Evolutionary conservation across 2,888 invertebrate species (phyloP).

Genomic region (Cephus sareptanus): DNA sequence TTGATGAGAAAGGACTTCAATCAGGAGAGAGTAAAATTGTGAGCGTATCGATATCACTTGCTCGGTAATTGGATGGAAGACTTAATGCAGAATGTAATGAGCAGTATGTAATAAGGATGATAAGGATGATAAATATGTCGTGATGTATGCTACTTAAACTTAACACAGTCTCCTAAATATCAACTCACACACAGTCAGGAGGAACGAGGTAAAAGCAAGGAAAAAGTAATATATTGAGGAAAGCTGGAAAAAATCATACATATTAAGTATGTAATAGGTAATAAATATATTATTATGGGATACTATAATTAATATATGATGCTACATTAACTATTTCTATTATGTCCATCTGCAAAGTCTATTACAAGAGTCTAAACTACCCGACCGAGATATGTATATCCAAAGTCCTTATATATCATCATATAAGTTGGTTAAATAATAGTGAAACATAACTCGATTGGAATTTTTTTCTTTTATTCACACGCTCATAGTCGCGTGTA

Average conservation of each 20-base stretch:
- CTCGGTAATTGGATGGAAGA: not conserved
- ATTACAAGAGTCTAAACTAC: constrained; percentile 63
- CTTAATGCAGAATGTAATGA: not conserved
- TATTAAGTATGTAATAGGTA: constrained; percentile 41
- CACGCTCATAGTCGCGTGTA: not conserved
- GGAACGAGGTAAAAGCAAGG: constrained; percentile 28
- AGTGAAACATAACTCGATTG: not conserved
- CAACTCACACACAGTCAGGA: constrained; percentile 4
- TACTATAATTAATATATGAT: constrained; percentile 51
- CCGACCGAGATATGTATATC: not conserved
- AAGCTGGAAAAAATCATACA: constrained; percentile 45
- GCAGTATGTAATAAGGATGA: constrained; percentile 14
- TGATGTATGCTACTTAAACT: not conserved
- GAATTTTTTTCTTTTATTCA: not conserved
- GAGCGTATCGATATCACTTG: not conserved
- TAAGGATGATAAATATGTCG: constrained; percentile 1
- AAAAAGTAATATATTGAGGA: constrained; percentile 44
- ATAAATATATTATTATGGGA: constrained; percentile 50
- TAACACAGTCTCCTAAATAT: not conserved
- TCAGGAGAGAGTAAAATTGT: not conserved
- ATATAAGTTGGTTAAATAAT: not conserved
- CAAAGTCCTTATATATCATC: not conserved
- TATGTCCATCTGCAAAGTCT: constrained; percentile 66
- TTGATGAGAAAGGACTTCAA: not conserved
- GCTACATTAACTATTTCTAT: constrained; percentile 62